These are phyloP conservation scores for Pangasianodon hypophthalmus DNA, from an alignment of 2,113 vertebrate species.

Conservation along the genomic window DNA sequence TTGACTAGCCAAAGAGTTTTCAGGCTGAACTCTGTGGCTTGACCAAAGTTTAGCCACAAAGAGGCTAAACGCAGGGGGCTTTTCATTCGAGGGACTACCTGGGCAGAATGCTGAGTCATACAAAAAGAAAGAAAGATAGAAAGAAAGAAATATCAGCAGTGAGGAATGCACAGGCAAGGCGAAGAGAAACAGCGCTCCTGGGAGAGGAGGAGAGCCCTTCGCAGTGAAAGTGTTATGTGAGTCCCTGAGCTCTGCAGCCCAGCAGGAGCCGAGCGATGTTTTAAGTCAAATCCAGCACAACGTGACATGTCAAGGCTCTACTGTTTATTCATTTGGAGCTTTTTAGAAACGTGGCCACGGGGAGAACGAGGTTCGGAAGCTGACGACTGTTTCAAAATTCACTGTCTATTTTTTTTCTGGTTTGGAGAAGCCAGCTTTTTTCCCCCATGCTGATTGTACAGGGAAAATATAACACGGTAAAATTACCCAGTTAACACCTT, in stretches of 20 bases:
- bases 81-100: conserved; percentile 41
- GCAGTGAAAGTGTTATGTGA: conserved; percentile 45
- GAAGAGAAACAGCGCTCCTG: conserved; percentile 48
- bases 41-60: background rate
- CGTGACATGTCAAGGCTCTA: conserved; percentile 37
- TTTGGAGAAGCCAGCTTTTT: background rate
- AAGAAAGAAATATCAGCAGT: conserved; percentile 31
- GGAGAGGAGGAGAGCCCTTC: conserved; percentile 42
- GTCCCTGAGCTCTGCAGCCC: conserved; percentile 34
- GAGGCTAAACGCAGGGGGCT: background rate
- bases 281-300: conserved; percentile 26
- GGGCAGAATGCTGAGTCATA: conserved; percentile 51
- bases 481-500: background rate
- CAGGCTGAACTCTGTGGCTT: background rate
- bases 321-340: conserved; percentile 38
- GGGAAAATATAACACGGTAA: background rate
- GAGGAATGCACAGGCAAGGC: conserved; percentile 46
- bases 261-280: conserved; percentile 37
- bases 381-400: conserved; percentile 3
- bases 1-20: background rate
- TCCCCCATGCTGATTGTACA: background rate
- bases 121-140: conserved; percentile 18
- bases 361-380: conserved; percentile 21
- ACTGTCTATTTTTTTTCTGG: background rate
- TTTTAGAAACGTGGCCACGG: background rate